Percentiles rank a stretch among this genome's conserved stretches.
Conservation (phyloP, 2,113 vertebrate genomes). For the Entelurus aequoreus region DNA sequence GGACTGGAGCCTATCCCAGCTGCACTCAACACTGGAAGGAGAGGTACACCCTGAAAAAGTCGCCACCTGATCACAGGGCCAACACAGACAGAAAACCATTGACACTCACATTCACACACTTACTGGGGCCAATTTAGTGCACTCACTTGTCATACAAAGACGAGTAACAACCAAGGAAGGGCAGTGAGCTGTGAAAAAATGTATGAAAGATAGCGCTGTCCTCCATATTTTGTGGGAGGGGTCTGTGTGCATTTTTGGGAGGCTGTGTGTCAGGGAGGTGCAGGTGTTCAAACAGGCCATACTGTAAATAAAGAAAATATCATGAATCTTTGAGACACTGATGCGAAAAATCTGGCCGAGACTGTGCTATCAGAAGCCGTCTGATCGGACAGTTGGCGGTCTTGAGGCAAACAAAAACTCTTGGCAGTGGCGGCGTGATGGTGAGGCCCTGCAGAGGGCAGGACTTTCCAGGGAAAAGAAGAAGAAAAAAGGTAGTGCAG, state of each 20-base stretch:
- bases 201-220: not conserved
- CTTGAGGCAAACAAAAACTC: slow-evolving; percentile 37
- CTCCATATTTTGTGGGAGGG: slow-evolving; percentile 5
- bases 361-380: slow-evolving; percentile 11
- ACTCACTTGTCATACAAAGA: not conserved
- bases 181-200: not conserved
- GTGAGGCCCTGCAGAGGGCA: slow-evolving; percentile 51
- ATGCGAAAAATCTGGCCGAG: slow-evolving; percentile 11
- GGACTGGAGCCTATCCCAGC: no score
- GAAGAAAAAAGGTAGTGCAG: slow-evolving; percentile 19
- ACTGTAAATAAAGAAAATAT: slow-evolving; percentile 3
- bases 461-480: slow-evolving; percentile 36
- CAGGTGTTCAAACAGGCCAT: slow-evolving; percentile 12
- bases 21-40: not conserved
- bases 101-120: no score
- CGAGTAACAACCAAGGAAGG: not conserved
- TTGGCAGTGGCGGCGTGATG: slow-evolving; percentile 44
- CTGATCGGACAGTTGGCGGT: slow-evolving; percentile 35
- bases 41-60: no score
- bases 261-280: not conserved
- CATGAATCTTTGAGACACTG: slow-evolving; percentile 9
- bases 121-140: no score
- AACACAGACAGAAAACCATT: no score
- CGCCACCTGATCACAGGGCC: no score
- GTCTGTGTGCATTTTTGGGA: slow-evolving; percentile 5